Evolutionary conservation across 2,797 vertebrate species (phyloP), one percentile per base, ranked within the genome.

Genomic region (Oceanodroma leucorhoa): DNA sequence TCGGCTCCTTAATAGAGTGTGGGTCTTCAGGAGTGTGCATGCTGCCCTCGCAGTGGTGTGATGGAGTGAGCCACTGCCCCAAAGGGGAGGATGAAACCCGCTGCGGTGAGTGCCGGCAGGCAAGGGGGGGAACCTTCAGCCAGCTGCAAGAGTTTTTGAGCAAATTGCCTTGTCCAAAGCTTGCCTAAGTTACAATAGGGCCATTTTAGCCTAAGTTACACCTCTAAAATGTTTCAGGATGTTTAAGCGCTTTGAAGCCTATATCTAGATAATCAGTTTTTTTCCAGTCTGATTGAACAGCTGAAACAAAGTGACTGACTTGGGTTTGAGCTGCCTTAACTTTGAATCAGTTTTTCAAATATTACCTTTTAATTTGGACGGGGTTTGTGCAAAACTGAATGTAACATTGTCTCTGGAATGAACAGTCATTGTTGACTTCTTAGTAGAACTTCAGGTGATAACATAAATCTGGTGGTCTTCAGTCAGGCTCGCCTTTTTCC

Each of bases 21-120:
- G 98, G 98, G 2, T 97, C 98, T 15, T 97, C 97, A 0, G 97
- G 97, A 36, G 87, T 73, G 34, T 99, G 98, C 81, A 55, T 99
- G 19, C 62, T 87, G 20, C 43, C 97, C 38, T 98, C 97, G 1
- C 93, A 98, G 82, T 99, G 99, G 99, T 99, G 99, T 12, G 97
- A 99, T 1, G 98, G 99, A 2, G 46, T 95, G 22, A 15, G 1
- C 1, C 94, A 99, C 76, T 99, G 99, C 75, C 98, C 98, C 12
- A 83, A 93, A 1, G 98, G 98, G 15, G 98, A 99, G 95, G 99
- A 99, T 8, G 99, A 99, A 97, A 97, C 92, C 14, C 95, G 95
- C 24, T 99, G 99, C 89, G 98, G 99, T 99, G 96, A 98, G 98
- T 97, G 36, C n/a, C 1, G 2, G 20, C 14, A 57, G 11, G 62